Base-by-base conservation (phyloP, 2,888 invertebrate genomes). In the Leptinotarsa peninsularis region DNA sequence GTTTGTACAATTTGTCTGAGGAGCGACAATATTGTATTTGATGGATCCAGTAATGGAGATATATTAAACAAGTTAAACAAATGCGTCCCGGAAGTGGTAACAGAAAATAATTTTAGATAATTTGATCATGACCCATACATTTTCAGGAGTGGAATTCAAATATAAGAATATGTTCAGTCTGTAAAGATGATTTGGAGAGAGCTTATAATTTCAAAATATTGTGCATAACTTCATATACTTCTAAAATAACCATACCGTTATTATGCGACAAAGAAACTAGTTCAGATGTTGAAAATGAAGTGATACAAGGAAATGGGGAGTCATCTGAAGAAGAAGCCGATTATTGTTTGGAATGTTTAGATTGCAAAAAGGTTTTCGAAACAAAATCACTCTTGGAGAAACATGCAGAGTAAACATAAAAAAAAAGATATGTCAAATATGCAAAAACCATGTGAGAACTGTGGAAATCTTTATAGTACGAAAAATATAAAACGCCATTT, bases 1-100 rank as follows among this genome's bases (percentile, higher is more conserved):
- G 63, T 77, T 67, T 82, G 81, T 77, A 72, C 76, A 56, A 78
- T 83, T 76, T 84, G 83, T 76, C 33, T 82, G 67, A 76, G 81
- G 77, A 68, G 49, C 13, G 71, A 68, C 18, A 67, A 67, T 50
- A 68, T 72, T 76, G 66, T 84, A 52, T 73, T 80, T 71, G 81
- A 76, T n/a, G 81, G 82, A 78, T 56, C 17, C 58, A 66, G 66
- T 60, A 69, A 76, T 54, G 49, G 67, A 23, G 70, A 66, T 77
- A 81, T 81, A 67, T 79, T 79, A 33, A 71, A 69, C 49, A 85
- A 85, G 76, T 73, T 85, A 23, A 77, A 71, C 33, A 81, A 78
- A 70, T 84, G 83, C 71, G 81, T 85, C 23, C 85, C 85, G n/a
- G 85, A 86, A 83, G 76, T 85, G 74, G 86, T 85, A 82, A 82